Evolutionary conservation across 2,888 invertebrate species (phyloP).

Genomic region (Clostera curtula): DNA sequence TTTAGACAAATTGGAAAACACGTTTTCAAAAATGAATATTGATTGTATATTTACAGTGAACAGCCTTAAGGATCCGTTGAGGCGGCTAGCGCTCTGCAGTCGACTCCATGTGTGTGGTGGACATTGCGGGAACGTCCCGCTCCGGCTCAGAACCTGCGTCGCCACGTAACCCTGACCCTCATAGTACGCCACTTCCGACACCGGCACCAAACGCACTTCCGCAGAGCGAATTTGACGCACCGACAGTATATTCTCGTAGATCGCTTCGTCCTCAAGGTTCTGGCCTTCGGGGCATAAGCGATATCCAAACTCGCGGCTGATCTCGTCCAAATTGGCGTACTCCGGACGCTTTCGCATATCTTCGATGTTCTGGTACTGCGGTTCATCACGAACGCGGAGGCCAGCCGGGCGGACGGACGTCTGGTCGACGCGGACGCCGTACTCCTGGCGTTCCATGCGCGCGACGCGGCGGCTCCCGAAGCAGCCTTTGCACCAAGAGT

Average conservation of each 20-base stretch:
- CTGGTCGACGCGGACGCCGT: constrained; percentile 60
- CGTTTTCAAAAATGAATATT: no score
- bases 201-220: constrained; percentile 70
- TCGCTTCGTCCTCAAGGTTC: constrained; percentile 69
- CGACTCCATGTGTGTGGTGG: constrained; percentile 69
- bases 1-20: no score
- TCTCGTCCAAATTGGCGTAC: constrained; percentile 68
- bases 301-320: constrained; percentile 69
- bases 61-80: constrained; percentile 55
- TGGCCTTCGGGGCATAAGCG: constrained; percentile 70
- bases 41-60: constrained; percentile 63
- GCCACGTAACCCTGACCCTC: constrained; percentile 69
- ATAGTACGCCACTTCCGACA: constrained; percentile 68
- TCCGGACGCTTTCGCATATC: constrained; percentile 66
- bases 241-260: constrained; percentile 68
- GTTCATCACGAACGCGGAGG: constrained; percentile 58
- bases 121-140: constrained; percentile 69
- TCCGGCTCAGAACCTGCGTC: constrained; percentile 64
- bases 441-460: constrained; percentile 62
- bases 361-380: constrained; percentile 66
- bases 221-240: constrained; percentile 68
- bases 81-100: constrained; percentile 54
- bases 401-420: constrained; percentile 50
- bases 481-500: constrained; percentile 47
- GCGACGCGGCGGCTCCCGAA: constrained; percentile 50